A percentile compares a stretch with the other conserved stretches of the same genome.
Evolutionary conservation across 2,113 vertebrate genomes (phyloP).

Genomic region (Ptyas mucosa): DNA sequence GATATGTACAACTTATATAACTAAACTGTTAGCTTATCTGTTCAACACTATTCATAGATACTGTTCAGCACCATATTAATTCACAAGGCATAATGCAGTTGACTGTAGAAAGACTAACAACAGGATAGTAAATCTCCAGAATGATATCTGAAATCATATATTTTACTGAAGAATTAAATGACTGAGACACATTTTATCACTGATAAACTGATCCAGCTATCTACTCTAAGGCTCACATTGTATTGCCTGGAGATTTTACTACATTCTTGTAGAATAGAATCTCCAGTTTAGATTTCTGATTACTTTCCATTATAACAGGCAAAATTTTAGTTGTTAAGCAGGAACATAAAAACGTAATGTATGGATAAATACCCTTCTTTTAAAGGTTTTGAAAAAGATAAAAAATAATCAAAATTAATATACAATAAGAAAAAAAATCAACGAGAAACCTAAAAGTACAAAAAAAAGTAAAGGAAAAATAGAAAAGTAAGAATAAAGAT

Average conservation of each 20-base stretch:
- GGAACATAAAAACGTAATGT: not conserved
- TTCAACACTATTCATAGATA: not conserved
- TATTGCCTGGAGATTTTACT: constrained; percentile 17
- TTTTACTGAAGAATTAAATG: constrained; percentile 30
- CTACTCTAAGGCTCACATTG: constrained; percentile 13
- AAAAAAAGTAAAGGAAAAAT: not conserved
- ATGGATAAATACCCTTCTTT: not conserved
- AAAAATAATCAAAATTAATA: not conserved
- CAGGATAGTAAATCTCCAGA: not conserved
- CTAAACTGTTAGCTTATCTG: not conserved
- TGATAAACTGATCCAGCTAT: constrained; percentile 7
- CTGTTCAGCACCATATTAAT: constrained; percentile 1
- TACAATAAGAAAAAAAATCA: not conserved
- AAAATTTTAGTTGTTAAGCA: not conserved
- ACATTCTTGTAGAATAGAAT: not conserved
- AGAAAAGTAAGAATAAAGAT: not conserved
- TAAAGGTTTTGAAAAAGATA: not conserved
- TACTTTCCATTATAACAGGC: not conserved
- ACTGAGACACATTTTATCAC: constrained; percentile 9
- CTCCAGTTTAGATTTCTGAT: not conserved
- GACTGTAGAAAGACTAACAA: constrained; percentile 1
- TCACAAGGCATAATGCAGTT: not conserved
- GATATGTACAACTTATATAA: not conserved
- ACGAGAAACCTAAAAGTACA: not conserved
- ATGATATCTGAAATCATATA: not conserved